A percentile compares a stretch with the other conserved stretches of the same genome.
Conservation (phyloP, 2,113 vertebrate genomes). For the Clarias gariepinus region DNA sequence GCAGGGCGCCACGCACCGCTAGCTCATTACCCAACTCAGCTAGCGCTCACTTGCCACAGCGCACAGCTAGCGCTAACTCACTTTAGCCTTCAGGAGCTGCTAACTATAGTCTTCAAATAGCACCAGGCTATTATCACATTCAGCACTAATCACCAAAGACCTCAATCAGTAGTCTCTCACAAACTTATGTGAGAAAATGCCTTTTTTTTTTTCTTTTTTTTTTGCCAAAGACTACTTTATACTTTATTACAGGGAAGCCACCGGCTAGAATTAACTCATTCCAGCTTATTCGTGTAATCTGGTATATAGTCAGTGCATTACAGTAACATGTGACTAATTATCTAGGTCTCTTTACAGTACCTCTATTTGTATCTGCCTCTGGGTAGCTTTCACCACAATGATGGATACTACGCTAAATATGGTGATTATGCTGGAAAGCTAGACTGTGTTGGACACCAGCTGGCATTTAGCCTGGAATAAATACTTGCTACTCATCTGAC, state of each 20-base stretch:
- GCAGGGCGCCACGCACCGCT: slow-evolving; percentile 59
- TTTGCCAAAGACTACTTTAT: neutral
- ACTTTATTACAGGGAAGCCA: slow-evolving; percentile 4
- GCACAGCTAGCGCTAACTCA: slow-evolving; percentile 9
- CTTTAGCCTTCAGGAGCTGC: slow-evolving; percentile 40
- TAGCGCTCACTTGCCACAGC: slow-evolving; percentile 45
- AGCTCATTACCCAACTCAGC: slow-evolving; percentile 57
- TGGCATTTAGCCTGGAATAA: slow-evolving; percentile 52
- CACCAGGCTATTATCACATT: slow-evolving; percentile 39
- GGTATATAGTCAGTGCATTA: neutral
- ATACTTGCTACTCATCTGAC: slow-evolving; percentile 58
- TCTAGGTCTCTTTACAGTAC: neutral
- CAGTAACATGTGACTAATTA: slow-evolving; percentile 21
- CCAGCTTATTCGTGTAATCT: neutral
- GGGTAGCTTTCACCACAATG: slow-evolving; percentile 46
- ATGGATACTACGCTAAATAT: slow-evolving; percentile 58
- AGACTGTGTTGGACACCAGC: slow-evolving; percentile 21
- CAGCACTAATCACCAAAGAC: neutral
- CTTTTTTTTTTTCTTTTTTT: neutral
- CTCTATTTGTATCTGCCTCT: slow-evolving; percentile 20
- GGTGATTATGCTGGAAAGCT: slow-evolving; percentile 39
- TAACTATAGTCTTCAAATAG: slow-evolving; percentile 36
- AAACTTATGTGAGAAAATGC: neutral
- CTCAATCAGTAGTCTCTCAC: neutral
- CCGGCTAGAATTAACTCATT: slow-evolving; percentile 6